A percentile compares a stretch with the other conserved stretches of the same genome.
Conservation (phyloP, 2,888 invertebrate genomes). For the Gandaritis pyraliata region DNA sequence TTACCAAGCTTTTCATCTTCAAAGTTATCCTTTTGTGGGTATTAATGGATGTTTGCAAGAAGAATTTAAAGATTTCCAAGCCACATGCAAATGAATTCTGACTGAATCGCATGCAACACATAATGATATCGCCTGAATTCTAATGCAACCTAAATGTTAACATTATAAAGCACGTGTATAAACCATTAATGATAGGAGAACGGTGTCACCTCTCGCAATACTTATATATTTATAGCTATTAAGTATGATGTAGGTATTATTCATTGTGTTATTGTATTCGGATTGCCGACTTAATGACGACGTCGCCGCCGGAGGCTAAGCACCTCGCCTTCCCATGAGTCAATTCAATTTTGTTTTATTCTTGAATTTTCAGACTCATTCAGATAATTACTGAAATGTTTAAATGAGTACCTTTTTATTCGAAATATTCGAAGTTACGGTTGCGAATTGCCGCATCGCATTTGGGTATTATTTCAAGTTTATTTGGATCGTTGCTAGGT, state of each 20-base stretch:
- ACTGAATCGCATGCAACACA: not conserved
- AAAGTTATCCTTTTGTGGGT: not conserved
- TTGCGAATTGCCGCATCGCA: not conserved
- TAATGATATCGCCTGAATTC: slow-evolving; percentile 6
- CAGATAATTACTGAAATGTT: not conserved
- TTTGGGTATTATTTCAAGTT: not conserved
- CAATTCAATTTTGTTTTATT: slow-evolving; percentile 13
- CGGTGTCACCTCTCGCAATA: slow-evolving; percentile 32
- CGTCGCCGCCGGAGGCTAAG: slow-evolving; percentile 16
- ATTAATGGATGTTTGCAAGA: not conserved
- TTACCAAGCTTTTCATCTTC: not conserved
- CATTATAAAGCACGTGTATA: slow-evolving; percentile 35
- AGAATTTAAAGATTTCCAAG: not conserved
- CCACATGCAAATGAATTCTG: not conserved
- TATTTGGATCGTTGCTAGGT: not conserved
- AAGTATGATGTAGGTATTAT: not conserved
- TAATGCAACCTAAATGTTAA: slow-evolving; percentile 13
- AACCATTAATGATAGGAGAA: slow-evolving; percentile 33
- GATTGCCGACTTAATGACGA: slow-evolving; percentile 10
- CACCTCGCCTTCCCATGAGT: slow-evolving; percentile 15
- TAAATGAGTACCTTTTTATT: no score
- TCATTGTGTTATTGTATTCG: slow-evolving; percentile 29
- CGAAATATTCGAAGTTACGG: no score
- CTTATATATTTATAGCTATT: slow-evolving; percentile 18
- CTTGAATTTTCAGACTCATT: slow-evolving; percentile 4